Evolutionary conservation across 2,797 vertebrate genomes (phyloP).

Genomic region (Chrosomus eos): DNA sequence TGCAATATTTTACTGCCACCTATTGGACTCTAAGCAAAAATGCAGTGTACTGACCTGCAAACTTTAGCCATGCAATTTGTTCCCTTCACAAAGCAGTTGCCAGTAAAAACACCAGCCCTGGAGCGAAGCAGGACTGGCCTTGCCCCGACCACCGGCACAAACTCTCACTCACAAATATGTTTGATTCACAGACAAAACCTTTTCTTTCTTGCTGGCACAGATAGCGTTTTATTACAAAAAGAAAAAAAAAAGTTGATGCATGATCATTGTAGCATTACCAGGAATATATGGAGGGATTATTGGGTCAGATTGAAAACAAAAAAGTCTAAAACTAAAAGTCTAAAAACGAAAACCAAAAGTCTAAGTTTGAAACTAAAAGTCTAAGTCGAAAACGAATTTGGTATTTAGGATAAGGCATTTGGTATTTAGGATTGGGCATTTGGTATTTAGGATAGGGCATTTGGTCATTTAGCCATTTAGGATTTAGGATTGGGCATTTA

Average conservation of each 20-base stretch:
- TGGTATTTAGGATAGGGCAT: too few species aligned
- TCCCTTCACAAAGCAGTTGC: not conserved
- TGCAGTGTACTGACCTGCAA: not conserved
- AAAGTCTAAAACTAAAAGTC: too few species aligned
- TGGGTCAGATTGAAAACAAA: too few species aligned
- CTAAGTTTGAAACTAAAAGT: too few species aligned
- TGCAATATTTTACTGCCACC: constrained; percentile 15
- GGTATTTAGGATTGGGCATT: too few species aligned
- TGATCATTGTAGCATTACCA: constrained; percentile 61
- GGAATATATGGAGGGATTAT: too few species aligned
- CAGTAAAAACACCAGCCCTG: not conserved
- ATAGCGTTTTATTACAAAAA: constrained; percentile 64
- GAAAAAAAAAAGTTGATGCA: constrained; percentile 51
- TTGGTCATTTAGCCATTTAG: too few species aligned
- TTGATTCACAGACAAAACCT: constrained; percentile 46
- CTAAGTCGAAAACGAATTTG: too few species aligned
- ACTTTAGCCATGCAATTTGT: not conserved
- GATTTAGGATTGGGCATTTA: too few species aligned
- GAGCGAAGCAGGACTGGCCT: not conserved
- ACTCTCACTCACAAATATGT: constrained; percentile 39
- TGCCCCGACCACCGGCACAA: not conserved
- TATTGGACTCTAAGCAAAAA: not conserved
- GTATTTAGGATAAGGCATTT: too few species aligned
- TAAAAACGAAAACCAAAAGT: too few species aligned
- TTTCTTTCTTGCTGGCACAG: constrained; percentile 61